phyloP scores from a whole-genome alignment of 92 coral and sea anemone genomes.

The Galaxea fascicularis region DNA sequence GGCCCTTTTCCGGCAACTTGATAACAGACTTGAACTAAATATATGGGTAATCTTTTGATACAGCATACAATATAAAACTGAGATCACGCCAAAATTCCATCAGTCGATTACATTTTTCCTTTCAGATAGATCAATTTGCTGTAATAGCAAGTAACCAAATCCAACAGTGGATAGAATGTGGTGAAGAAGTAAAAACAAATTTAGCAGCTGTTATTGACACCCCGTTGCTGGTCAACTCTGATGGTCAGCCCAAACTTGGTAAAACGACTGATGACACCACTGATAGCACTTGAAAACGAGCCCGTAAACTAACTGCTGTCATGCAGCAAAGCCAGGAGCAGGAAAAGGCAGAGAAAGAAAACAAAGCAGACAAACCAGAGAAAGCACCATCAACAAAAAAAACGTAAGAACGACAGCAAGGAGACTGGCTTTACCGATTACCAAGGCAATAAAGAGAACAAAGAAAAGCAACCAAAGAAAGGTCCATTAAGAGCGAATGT shows the following conservation, averaged over 20 bases:
- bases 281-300: background rate
- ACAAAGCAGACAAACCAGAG: conserved; percentile 11
- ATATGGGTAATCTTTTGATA: background rate
- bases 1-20: background rate
- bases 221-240: background rate
- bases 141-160: background rate
- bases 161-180: conserved; percentile 3
- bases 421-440: background rate
- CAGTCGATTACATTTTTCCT: background rate
- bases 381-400: background rate
- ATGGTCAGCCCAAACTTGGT: background rate
- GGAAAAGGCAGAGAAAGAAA: background rate
- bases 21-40: background rate
- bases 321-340: conserved; percentile 10
- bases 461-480: conserved; percentile 6
- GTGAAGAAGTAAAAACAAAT: conserved; percentile 12
- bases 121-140: conserved; percentile 17
- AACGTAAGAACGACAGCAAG: background rate
- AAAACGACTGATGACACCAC: background rate
- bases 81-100: background rate
- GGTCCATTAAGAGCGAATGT: no score
- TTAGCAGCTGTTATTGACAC: background rate
- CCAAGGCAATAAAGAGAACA: conserved; percentile 19
- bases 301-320: background rate
- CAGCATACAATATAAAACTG: background rate